Percentiles rank a stretch among this genome's conserved stretches.
phyloP scores from a whole-genome alignment of 2,888 invertebrate genomes.

The Agrilus biguttatus region DNA sequence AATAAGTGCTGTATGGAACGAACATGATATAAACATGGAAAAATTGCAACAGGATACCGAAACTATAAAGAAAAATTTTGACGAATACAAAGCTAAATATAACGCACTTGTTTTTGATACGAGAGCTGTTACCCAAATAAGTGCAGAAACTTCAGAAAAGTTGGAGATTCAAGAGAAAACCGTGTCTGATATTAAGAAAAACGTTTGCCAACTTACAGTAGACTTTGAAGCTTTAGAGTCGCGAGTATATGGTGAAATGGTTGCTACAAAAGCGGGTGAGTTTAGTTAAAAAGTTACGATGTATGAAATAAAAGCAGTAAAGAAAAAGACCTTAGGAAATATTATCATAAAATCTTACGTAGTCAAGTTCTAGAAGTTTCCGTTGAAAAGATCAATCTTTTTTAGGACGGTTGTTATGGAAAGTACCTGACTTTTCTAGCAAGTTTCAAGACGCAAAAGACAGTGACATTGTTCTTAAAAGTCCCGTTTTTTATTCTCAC shows the following conservation, averaged over 20 bases:
- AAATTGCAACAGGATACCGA: conserved; percentile 16
- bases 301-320: no score
- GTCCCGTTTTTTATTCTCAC: conserved; percentile 53
- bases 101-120: conserved; percentile 34
- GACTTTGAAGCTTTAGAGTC: conserved; percentile 32
- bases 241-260: not conserved
- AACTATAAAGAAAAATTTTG: conserved; percentile 16
- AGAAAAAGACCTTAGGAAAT: no score
- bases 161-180: conserved; percentile 35
- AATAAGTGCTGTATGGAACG: conserved; percentile 26
- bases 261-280: conserved; percentile 7
- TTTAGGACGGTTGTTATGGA: conserved; percentile 33
- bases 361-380: no score
- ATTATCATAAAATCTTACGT: no score
- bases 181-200: conserved; percentile 25
- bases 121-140: conserved; percentile 34
- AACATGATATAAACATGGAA: conserved; percentile 23
- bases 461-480: conserved; percentile 45
- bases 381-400: no score
- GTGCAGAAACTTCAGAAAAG: conserved; percentile 36
- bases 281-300: not conserved
- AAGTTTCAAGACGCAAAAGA: conserved; percentile 55
- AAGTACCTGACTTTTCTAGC: conserved; percentile 47
- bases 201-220: conserved; percentile 32
- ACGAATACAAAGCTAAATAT: conserved; percentile 33